phyloP scores from a whole-genome alignment of 2,113 vertebrate species.

The Alouatta palliata region DNA sequence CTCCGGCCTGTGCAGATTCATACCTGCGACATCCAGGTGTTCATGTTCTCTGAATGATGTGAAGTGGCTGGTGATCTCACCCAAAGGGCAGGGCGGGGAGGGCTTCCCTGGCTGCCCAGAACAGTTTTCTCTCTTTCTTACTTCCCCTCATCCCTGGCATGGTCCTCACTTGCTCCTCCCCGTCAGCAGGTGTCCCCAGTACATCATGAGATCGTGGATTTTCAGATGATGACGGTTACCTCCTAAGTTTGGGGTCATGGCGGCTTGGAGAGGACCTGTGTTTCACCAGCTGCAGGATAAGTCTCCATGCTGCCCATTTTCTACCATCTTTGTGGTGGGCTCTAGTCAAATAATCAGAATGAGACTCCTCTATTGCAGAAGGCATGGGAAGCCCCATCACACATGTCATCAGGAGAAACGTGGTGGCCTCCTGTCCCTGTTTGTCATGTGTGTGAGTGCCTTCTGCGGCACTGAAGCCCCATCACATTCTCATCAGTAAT shows the following conservation, averaged over 20 bases:
- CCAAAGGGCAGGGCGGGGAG: neutral
- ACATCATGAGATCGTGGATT: neutral
- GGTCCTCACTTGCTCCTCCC: neutral
- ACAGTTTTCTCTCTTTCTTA: neutral
- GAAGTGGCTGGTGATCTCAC: neutral
- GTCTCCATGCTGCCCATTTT: neutral
- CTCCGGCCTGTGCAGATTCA: neutral
- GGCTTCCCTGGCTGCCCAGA: neutral
- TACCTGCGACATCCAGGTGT: neutral
- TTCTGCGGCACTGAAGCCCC: neutral
- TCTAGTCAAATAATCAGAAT: neutral
- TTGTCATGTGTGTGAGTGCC: neutral
- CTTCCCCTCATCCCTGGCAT: neutral
- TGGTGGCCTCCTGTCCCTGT: neutral
- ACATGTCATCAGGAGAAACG: neutral
- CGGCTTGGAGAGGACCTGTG: neutral
- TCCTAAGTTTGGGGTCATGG: neutral
- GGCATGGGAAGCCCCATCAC: neutral
- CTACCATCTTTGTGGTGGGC: neutral
- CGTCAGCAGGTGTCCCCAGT: neutral
- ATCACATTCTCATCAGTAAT: neutral
- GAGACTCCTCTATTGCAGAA: neutral
- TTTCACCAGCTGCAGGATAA: too few relatives aligned
- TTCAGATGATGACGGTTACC: neutral
- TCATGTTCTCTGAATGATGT: neutral